Evolutionary conservation across 2,888 invertebrate species (phyloP), one percentile per base, ranked within the genome.

Genomic region (Apotomis betuletana): DNA sequence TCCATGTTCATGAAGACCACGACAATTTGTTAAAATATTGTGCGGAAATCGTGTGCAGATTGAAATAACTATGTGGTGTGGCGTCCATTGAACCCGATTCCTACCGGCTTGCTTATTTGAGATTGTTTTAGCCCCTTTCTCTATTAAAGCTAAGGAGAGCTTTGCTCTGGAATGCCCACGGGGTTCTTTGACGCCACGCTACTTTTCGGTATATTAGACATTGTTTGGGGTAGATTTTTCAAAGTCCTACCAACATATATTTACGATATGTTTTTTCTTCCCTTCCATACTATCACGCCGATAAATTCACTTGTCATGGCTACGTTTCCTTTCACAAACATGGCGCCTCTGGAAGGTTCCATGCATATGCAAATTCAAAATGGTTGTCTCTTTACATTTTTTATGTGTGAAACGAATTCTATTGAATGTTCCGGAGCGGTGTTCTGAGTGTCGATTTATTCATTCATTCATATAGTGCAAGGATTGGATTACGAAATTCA

Each of bases 381-480:
- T 74, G 67, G 71, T 59, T 61, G 74, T 64, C 63, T 70, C 74
- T 70, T 59, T 70, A 65, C 70, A 67, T 68, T 74, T 74, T 74
- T 72, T 72, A 72, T 72, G 72, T 72, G 72, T 72, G 72, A 72
- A 72, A 58, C 67, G 72, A 72, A 72, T 72, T 72, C 72, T 72
- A 72, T 72, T 72, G 72, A 72, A 68, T 72, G 65, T 70, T 70
- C 62, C 58, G 67, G 72, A 54, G 63, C 68, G 72, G 58, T 72
- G 72, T 68, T 72, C 72, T 58, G 72, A 72, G 68, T 72, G 68
- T 58, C 72, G 72, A 72, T 72, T 63, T 72, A 72, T 72, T 72
- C 68, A 68, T 72, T 72, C 68, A 68, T 68, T 72, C 67, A 68
- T 67, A 63, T 52, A 68, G 36, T 63, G 62, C 62, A 61, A 38